phyloP scores from a whole-genome alignment of 2,888 invertebrate species.

The Pinctada fucata region DNA sequence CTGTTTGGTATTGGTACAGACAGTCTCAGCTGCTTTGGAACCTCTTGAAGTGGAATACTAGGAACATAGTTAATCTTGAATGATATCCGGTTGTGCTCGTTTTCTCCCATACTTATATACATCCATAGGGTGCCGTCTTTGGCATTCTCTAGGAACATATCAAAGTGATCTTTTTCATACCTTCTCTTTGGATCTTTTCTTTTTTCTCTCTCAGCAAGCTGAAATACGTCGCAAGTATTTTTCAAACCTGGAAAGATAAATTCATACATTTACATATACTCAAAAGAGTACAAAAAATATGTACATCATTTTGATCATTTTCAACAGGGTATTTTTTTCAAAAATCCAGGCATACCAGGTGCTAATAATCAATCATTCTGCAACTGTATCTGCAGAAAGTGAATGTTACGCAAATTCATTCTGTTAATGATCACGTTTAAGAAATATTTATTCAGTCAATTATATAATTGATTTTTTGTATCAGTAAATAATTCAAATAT shows the following conservation, averaged over 20 bases:
- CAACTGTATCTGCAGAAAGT: too few relatives aligned
- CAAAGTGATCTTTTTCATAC: neutral
- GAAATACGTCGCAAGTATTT: conserved; percentile 5
- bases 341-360: too few relatives aligned
- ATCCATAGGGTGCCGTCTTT: conserved; percentile 48
- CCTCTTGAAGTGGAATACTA: conserved; percentile 42
- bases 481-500: too few relatives aligned
- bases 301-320: too few relatives aligned
- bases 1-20: conserved; percentile 52
- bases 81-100: conserved; percentile 24
- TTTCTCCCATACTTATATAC: conserved; percentile 39
- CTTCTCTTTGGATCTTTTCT: neutral
- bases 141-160: neutral
- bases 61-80: conserved; percentile 52
- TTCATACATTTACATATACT: neutral
- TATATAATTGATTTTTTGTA: too few relatives aligned
- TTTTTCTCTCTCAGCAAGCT: neutral
- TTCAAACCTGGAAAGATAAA: conserved; percentile 7
- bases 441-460: too few relatives aligned
- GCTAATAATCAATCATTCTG: too few relatives aligned
- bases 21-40: conserved; percentile 51
- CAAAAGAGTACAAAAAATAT: too few relatives aligned
- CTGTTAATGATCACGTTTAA: too few relatives aligned
- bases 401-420: too few relatives aligned
- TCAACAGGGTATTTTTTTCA: too few relatives aligned